A percentile compares a stretch with the other conserved stretches of the same genome.
Evolutionary conservation across 2,113 vertebrate species (phyloP).

Genomic region (Grammomys dolichurus): DNA sequence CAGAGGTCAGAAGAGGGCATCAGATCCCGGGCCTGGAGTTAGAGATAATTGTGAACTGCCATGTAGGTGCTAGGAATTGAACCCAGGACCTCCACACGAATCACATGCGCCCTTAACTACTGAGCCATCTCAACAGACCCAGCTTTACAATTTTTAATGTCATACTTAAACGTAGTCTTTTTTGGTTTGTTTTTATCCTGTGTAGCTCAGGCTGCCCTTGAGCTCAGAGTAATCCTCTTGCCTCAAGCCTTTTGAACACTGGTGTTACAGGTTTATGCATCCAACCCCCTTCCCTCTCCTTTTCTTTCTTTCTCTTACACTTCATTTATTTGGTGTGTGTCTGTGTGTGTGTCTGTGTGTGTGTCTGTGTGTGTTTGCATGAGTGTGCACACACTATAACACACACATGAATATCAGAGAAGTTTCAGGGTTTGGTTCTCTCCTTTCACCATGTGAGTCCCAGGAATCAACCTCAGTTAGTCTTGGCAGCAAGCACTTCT

Average conservation of each 20-base stretch:
- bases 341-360: neutral
- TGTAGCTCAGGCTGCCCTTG: neutral
- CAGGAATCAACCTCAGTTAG: neutral
- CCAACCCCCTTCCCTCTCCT: rapidly evolving
- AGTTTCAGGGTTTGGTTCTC: neutral
- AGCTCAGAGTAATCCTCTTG: neutral
- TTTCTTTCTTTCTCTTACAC: neutral
- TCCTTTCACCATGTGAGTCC: neutral
- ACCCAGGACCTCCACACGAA: neutral
- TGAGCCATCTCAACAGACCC: neutral
- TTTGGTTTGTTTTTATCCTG: neutral
- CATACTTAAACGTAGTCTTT: neutral
- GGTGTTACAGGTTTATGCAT: neutral
- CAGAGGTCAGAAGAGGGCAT: neutral
- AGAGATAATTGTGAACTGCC: neutral
- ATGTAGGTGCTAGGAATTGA: neutral
- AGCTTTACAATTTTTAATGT: neutral
- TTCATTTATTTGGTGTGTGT: neutral
- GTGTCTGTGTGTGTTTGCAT: neutral
- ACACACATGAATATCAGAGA: neutral
- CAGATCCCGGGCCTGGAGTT: no score
- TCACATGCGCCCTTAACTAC: neutral
- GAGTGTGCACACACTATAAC: neutral
- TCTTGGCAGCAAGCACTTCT: neutral
- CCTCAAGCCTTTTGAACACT: neutral